These are phyloP conservation scores for Chionodraco myersi DNA, from an alignment of 2,113 vertebrate genomes.

Conservation along the genomic window DNA sequence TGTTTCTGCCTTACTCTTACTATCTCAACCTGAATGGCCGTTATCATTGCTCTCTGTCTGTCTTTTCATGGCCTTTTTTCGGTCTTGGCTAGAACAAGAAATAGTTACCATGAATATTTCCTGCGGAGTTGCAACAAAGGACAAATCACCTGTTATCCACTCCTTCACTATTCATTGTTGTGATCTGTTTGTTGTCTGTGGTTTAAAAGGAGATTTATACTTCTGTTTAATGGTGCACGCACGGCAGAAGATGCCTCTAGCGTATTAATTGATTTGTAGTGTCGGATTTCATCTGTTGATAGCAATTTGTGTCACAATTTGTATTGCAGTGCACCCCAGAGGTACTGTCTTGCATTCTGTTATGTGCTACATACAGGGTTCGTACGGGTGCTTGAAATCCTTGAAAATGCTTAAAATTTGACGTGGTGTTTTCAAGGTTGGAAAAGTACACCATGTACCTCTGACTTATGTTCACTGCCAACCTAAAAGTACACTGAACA, in stretches of 20 bases:
- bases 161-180: neutral
- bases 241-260: neutral
- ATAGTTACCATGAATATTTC: neutral
- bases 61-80: neutral
- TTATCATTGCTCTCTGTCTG: neutral
- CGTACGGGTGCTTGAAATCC: no score
- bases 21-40: neutral
- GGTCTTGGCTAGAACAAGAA: neutral
- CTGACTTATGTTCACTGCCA: no score
- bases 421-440: no score
- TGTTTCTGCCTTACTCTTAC: neutral
- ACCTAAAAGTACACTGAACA: no score
- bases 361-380: neutral
- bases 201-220: constrained; percentile 29
- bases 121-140: neutral
- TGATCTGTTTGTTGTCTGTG: constrained; percentile 20
- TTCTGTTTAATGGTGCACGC: neutral
- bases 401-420: no score
- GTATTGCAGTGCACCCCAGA: neutral
- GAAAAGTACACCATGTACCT: no score
- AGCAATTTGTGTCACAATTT: constrained; percentile 13
- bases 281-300: constrained; percentile 24
- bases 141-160: constrained; percentile 31
- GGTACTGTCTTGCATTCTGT: neutral
- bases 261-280: constrained; percentile 19